Percentiles rank a stretch among this genome's conserved stretches.
Evolutionary conservation across 2,113 vertebrate genomes (phyloP).

Genomic region (Stomatorhinus ivindoensis): DNA sequence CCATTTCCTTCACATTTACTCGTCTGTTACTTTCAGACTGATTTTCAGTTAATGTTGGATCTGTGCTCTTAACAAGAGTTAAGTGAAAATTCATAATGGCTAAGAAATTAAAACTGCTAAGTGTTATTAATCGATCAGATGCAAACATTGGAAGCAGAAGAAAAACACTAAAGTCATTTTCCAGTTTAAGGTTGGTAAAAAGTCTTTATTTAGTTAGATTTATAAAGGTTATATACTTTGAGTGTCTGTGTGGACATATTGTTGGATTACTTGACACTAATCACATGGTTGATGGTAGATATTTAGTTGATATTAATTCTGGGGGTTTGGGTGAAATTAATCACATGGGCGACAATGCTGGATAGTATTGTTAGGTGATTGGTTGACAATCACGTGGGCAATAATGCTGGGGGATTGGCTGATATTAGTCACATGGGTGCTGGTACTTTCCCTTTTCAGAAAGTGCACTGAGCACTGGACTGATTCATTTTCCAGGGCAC

Average conservation of each 20-base stretch:
- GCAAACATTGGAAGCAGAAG: neutral
- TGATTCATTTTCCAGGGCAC: neutral
- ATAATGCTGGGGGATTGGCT: neutral
- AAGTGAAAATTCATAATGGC: neutral
- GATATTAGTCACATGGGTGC: neutral
- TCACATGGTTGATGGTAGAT: neutral
- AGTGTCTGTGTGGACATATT: neutral
- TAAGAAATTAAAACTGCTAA: neutral
- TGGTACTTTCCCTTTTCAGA: neutral
- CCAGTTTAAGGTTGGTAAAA: neutral
- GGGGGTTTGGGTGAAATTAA: neutral
- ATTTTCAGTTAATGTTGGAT: neutral
- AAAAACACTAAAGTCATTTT: neutral
- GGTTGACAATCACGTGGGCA: neutral
- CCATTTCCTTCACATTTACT: neutral
- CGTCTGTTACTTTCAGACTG: neutral
- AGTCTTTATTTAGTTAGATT: neutral
- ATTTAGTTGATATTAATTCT: neutral
- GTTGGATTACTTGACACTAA: neutral
- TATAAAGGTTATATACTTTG: neutral
- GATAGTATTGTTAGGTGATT: neutral
- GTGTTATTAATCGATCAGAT: neutral
- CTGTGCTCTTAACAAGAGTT: neutral
- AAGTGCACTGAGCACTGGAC: neutral
- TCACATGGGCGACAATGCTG: neutral